phyloP scores from a whole-genome alignment of 30 jellyfish, hydroid and myxozoan species.

The Morbakka virulenta region DNA sequence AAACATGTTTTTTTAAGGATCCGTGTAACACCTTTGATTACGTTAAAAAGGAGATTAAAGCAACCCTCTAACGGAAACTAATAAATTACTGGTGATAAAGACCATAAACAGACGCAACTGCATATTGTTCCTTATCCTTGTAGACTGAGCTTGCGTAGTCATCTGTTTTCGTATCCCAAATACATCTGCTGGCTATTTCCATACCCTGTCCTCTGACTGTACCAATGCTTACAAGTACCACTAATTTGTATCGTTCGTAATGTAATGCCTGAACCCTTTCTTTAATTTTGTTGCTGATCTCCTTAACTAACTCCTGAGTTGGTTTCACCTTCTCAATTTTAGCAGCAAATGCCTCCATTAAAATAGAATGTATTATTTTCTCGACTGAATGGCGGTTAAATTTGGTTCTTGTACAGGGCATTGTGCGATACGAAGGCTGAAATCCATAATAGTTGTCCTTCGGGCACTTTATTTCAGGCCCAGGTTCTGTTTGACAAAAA shows the following conservation, averaged over 20 bases:
- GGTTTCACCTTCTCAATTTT: conserved; percentile 15
- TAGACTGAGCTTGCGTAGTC: conserved; percentile 57
- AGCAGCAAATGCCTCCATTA: conserved; percentile 17
- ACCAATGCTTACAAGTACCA: conserved; percentile 58
- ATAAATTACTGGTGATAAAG: conserved; percentile 36
- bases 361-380: conserved; percentile 15
- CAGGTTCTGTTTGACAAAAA: too few species aligned
- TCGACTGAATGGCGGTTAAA: conserved; percentile 27
- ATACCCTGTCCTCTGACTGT: conserved; percentile 49
- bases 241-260: conserved; percentile 38
- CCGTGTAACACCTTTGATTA: too few species aligned
- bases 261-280: conserved; percentile 29
- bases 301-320: conserved; percentile 4
- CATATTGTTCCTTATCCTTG: conserved; percentile 36
- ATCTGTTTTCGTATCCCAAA: conserved; percentile 77
- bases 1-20: too few species aligned
- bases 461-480: too few species aligned
- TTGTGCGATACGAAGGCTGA: conserved; percentile 46
- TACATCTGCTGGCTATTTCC: conserved; percentile 65
- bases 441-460: too few species aligned
- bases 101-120: conserved; percentile 51
- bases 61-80: not conserved
- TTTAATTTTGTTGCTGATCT: conserved; percentile 40
- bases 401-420: conserved; percentile 25
- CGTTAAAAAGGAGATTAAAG: not conserved